phyloP scores from a whole-genome alignment of 2,113 vertebrate species.

The Sisor rabdophorus region DNA sequence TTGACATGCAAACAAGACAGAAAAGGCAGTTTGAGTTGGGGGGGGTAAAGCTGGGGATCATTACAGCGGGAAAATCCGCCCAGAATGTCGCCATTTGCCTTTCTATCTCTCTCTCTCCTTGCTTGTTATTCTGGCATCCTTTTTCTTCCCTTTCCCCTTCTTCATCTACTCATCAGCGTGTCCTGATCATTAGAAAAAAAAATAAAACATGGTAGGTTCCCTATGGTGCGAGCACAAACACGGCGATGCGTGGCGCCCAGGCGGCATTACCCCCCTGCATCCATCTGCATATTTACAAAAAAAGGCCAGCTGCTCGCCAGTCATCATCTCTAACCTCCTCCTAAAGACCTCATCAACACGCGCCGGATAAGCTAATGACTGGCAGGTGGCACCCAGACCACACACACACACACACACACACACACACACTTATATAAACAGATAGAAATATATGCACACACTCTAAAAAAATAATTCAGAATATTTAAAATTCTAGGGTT shows the following conservation, averaged over 20 bases:
- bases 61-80: constrained; percentile 78
- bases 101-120: constrained; percentile 20
- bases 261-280: constrained; percentile 54
- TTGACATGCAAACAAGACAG: constrained; percentile 89
- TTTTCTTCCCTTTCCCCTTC: constrained; percentile 33
- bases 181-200: constrained; percentile 62
- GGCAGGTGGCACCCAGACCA: constrained; percentile 43
- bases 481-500: not conserved
- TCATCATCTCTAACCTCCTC: constrained; percentile 65
- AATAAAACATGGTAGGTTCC: constrained; percentile 76
- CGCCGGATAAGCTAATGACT: constrained; percentile 58
- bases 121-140: constrained; percentile 14
- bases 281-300: constrained; percentile 77
- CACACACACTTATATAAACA: constrained; percentile 51
- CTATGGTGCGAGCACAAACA: constrained; percentile 78
- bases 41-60: constrained; percentile 76
- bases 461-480: not conserved
- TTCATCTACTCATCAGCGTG: constrained; percentile 58
- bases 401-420: constrained; percentile 31
- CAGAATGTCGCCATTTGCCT: constrained; percentile 56
- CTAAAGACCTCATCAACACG: constrained; percentile 68
- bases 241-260: constrained; percentile 70
- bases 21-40: constrained; percentile 70
- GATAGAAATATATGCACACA: constrained; percentile 53
- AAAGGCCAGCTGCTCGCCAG: constrained; percentile 59